Evolutionary conservation across 2,888 invertebrate genomes (phyloP).

Genomic region (Habrosyne pyritoides): DNA sequence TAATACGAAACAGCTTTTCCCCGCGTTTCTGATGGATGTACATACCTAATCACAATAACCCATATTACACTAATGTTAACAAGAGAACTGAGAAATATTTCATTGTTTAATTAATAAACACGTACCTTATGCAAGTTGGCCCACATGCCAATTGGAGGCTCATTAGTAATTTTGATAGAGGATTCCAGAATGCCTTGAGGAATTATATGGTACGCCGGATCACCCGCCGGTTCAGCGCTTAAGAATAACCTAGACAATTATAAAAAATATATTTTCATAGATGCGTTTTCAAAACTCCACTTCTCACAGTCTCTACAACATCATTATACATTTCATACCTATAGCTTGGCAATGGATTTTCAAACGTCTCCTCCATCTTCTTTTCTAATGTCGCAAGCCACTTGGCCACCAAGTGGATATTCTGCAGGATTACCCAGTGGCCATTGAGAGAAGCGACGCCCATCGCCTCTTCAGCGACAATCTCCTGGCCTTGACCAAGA

Average conservation of each 20-base stretch:
- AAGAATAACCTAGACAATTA: slow-evolving; percentile 85
- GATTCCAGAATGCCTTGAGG: slow-evolving; percentile 95
- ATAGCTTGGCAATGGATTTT: slow-evolving; percentile 86
- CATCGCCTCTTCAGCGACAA: slow-evolving; percentile 95
- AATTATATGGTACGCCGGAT: slow-evolving; percentile 86
- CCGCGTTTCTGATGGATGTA: too few species aligned
- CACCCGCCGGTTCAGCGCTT: slow-evolving; percentile 93
- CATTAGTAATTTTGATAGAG: slow-evolving; percentile 97
- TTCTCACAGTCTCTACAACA: too few species aligned
- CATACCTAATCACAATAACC: too few species aligned
- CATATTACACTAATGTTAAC: too few species aligned
- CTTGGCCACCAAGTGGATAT: slow-evolving; percentile 94
- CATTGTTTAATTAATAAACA: too few species aligned
- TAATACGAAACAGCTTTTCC: too few species aligned
- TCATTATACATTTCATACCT: slow-evolving; percentile 57
- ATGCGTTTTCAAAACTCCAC: neutral
- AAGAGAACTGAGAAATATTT: too few species aligned
- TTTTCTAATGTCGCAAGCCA: slow-evolving; percentile 96
- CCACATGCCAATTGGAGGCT: slow-evolving; percentile 97
- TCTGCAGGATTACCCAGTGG: slow-evolving; percentile 97
- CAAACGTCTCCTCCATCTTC: slow-evolving; percentile 92
- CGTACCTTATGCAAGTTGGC: slow-evolving; percentile 94
- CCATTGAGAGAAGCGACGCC: slow-evolving; percentile 89
- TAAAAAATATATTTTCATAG: slow-evolving; percentile 28
- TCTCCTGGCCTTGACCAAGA: slow-evolving; percentile 96